Evolutionary conservation across 2,113 vertebrate genomes (phyloP).

Genomic region (Plotosus lineatus): DNA sequence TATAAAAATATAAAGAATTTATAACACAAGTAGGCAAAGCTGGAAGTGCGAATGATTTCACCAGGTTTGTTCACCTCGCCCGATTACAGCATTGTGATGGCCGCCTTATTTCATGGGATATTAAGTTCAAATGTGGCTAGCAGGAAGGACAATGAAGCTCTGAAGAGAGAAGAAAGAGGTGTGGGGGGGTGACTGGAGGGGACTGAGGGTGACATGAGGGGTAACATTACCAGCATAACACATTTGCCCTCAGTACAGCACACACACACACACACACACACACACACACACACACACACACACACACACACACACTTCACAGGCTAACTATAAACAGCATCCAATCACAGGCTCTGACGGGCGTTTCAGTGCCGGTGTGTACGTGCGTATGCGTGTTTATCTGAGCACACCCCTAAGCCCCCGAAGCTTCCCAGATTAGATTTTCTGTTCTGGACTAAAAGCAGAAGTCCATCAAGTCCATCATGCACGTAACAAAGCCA

Average conservation of each 20-base stretch:
- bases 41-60: constrained; percentile 83
- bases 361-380: background rate
- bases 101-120: constrained; percentile 97
- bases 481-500: constrained; percentile 40
- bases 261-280: no score
- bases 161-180: constrained; percentile 41
- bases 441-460: constrained; percentile 39
- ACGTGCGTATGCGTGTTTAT: constrained; percentile 27
- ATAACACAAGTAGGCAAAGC: constrained; percentile 76
- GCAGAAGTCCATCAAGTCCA: constrained; percentile 39
- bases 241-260: constrained; percentile 20
- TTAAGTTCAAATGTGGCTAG: constrained; percentile 95
- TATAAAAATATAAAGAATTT: constrained; percentile 34
- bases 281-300: no score
- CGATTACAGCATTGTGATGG: constrained; percentile 90
- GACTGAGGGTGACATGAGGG: background rate
- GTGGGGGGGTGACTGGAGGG: background rate
- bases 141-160: constrained; percentile 82
- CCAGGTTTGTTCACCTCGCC: constrained; percentile 96
- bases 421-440: constrained; percentile 35
- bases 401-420: background rate
- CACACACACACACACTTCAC: constrained; percentile 18
- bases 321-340: constrained; percentile 59
- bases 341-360: constrained; percentile 33
- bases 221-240: constrained; percentile 46